phyloP scores from a whole-genome alignment of 2,797 vertebrate species.

The Oryzias dopingdopingensis region DNA sequence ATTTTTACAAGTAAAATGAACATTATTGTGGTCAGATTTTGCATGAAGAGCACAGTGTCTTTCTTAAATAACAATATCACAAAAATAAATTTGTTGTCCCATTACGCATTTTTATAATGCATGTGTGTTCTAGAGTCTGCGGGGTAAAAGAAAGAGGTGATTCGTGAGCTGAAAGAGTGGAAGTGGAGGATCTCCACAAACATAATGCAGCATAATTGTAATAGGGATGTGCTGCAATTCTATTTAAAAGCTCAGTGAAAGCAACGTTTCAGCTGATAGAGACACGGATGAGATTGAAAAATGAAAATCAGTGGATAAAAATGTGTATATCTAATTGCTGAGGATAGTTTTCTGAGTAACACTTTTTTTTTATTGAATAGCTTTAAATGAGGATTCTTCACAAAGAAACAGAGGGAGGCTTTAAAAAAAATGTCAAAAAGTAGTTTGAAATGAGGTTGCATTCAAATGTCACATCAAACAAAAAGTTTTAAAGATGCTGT shows the following conservation, averaged over 20 bases:
- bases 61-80: no score
- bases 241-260: constrained; percentile 62
- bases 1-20: constrained; percentile 17
- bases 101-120: no score
- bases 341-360: no score
- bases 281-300: constrained; percentile 59
- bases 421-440: no score
- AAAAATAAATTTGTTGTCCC: no score
- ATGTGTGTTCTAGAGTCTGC: no score
- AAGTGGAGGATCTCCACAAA: constrained; percentile 21
- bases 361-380: no score
- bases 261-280: constrained; percentile 40
- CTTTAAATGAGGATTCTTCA: no score
- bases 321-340: constrained; percentile 22
- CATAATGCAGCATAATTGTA: constrained; percentile 44
- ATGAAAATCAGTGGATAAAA: constrained; percentile 57
- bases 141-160: constrained; percentile 20
- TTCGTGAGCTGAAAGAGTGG: constrained; percentile 2
- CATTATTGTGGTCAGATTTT: constrained; percentile 27
- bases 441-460: no score
- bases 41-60: neutral
- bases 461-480: no score
- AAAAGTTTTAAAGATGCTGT: no score
- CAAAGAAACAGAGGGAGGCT: no score
- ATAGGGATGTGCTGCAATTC: constrained; percentile 51